These are phyloP conservation scores for Dipus sagitta DNA, from an alignment of 2,797 vertebrate species.

Conservation along the genomic window DNA sequence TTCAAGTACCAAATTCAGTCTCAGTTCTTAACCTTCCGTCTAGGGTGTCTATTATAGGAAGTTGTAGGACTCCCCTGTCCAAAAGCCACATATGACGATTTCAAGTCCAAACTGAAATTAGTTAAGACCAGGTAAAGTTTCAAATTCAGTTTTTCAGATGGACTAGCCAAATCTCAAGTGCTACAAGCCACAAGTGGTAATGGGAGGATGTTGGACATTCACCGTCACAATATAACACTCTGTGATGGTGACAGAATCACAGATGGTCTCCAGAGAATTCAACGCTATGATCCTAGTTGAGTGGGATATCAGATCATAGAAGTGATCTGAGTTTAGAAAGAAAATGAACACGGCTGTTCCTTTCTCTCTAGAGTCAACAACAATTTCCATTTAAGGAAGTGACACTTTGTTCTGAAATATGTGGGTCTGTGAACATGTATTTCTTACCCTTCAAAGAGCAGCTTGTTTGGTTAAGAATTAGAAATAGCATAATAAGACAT, in stretches of 20 bases:
- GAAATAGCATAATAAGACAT: not conserved
- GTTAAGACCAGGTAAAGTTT: conserved; percentile 51
- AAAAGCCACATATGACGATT: not conserved
- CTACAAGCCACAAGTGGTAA: not conserved
- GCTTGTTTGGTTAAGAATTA: conserved; percentile 32
- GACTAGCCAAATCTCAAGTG: conserved; percentile 28
- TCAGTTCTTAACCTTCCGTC: conserved; percentile 3
- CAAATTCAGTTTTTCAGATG: conserved; percentile 41
- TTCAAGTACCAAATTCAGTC: conserved; percentile 1
- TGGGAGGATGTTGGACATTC: not conserved
- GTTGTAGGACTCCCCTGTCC: not conserved
- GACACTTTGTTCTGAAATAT: conserved; percentile 5
- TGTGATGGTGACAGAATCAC: not conserved
- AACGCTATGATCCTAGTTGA: not conserved
- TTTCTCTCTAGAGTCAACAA: conserved; percentile 31
- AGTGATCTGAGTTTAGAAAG: conserved; percentile 44
- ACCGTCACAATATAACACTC: not conserved
- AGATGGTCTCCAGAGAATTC: not conserved
- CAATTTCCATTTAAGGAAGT: not conserved
- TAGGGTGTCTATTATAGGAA: not conserved
- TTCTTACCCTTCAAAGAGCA: conserved; percentile 3
- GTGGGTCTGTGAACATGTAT: not conserved
- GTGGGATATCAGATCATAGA: not conserved
- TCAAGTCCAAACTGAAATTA: conserved; percentile 45
- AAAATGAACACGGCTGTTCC: conserved; percentile 34